These are phyloP conservation scores for Cheilosia soror DNA, from an alignment of 2,888 invertebrate genomes.

Conservation along the genomic window DNA sequence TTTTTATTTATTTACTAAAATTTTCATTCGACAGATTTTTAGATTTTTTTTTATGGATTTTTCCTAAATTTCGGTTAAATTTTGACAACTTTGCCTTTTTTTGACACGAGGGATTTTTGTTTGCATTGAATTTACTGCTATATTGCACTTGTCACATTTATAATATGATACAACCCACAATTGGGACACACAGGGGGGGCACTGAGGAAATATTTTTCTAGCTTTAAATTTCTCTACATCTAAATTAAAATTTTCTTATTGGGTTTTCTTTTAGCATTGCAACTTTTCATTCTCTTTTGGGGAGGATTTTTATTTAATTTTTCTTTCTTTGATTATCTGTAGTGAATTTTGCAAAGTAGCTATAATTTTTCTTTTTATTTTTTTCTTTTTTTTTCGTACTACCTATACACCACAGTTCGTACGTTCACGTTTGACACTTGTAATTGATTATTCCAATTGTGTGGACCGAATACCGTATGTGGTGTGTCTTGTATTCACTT, in stretches of 20 bases:
- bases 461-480: slow-evolving; percentile 58
- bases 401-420: slow-evolving; percentile 59
- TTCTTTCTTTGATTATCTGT: background rate
- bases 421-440: slow-evolving; percentile 75
- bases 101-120: slow-evolving; percentile 32
- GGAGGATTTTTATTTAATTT: background rate
- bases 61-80: background rate
- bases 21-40: slow-evolving; percentile 48
- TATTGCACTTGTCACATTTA: slow-evolving; percentile 66
- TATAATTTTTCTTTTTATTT: slow-evolving; percentile 15
- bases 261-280: background rate
- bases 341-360: slow-evolving; percentile 11
- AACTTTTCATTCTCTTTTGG: background rate
- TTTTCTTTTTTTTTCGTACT: slow-evolving; percentile 22
- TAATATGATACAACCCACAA: slow-evolving; percentile 2
- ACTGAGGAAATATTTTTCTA: slow-evolving; percentile 23
- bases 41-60: slow-evolving; percentile 33
- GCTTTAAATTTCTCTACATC: slow-evolving; percentile 66
- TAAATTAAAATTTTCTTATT: slow-evolving; percentile 16
- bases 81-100: slow-evolving; percentile 13
- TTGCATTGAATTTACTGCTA: slow-evolving; percentile 1
- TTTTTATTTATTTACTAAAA: slow-evolving; percentile 74
- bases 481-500: slow-evolving; percentile 53
- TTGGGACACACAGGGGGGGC: slow-evolving; percentile 4
- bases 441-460: slow-evolving; percentile 74